Evolutionary conservation across 2,113 vertebrate genomes (phyloP), one percentile per base, ranked within the genome.

Genomic region (Dipodomys merriami): DNA sequence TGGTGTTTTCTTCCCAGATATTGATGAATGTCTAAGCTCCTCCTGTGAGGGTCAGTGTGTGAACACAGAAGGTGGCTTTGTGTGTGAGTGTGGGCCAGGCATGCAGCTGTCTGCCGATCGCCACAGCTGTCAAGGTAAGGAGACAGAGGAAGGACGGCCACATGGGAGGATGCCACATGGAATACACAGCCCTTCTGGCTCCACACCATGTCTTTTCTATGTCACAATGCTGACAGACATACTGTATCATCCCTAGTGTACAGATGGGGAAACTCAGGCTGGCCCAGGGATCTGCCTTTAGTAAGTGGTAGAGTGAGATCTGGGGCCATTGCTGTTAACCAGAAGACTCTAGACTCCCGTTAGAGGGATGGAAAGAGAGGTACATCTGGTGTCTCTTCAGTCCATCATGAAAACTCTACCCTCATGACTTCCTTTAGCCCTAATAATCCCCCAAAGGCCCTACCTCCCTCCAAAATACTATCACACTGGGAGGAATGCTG

Each of bases 61-160:
- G 91, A 98, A 98, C 97, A 98, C 98, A 0, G 98, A 98, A 95
- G 98, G 98, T 0, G 98, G 98, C 25, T 98, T 98, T 4, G 96
- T 98, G 91, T 98, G 98, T 5, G 97, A 98, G 95, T 98, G 98
- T 1, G 97, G 98, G 69, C 97, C 96, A 0, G 98, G 98, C 57
- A 95, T 97, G 97, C 98, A 97, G 94, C 98, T 98, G 20, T 95
- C 98, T 0, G 93, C 98, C 0, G 97, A 98, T 76, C 97, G 97
- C 74, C 98, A 97, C 94, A 97, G 97, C 96, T 98, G 98, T 96
- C 97, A 96, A 84, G 98, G 98, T 98, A 95, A 92, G 97, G 0
- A 8, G 33, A 7, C 33, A 27, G 39, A 33, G 60, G 62, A 39
- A 39, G 22, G 16, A 3, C 1, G 5, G 30, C 18, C 10, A 35